Base-by-base conservation (phyloP, 2,888 invertebrate species). In the Pediacus dermestoides region DNA sequence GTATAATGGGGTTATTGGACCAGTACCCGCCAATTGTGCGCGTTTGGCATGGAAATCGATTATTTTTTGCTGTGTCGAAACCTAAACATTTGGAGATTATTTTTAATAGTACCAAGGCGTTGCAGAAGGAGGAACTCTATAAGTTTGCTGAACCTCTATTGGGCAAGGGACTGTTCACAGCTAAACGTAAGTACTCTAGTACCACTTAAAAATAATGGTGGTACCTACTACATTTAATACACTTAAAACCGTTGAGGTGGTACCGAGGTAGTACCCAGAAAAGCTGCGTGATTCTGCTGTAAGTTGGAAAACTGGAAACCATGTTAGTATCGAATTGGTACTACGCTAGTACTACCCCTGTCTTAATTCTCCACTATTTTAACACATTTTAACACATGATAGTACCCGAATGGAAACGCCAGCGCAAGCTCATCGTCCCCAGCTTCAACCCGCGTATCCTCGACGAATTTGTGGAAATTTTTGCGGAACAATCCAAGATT, bases 391-490 rank as follows among this genome's bases (percentile, higher is more conserved):
- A n/a, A n/a, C n/a, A n/a, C n/a, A 7, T 63, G 63, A 50, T 63
- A 71, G 81, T 78, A 33, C 63, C 68, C 0, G 70, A 76, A 53
- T 82, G 82, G 82, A 74, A 73, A 50, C 51, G 58, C 1, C 73
- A 81, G 39, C 67, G 82, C 7, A 76, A 76, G 48, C 60, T 80
- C 28, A 66, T 82, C 4, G 72, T 79, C 8, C 80, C 82, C 0
- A 74, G 80, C 10, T 82, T 82, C 58, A 78, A 81, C 58, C 80
- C 77, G 57, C 74, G 75, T 40, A 73, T 79, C 37, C 63, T 82
- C 14, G 75, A 80, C 42, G 74, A 76, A 30, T 82, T 78, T 55
- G 66, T 80, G 13, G 72, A 74, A 7, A 73, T 80, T n/a, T 80
- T 82, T 56, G 75, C 74, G 9, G 72, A 77, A 46, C 80, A 82